These are phyloP conservation scores for Saimiri boliviensis DNA, from an alignment of 2,113 vertebrate genomes.

Conservation along the genomic window DNA sequence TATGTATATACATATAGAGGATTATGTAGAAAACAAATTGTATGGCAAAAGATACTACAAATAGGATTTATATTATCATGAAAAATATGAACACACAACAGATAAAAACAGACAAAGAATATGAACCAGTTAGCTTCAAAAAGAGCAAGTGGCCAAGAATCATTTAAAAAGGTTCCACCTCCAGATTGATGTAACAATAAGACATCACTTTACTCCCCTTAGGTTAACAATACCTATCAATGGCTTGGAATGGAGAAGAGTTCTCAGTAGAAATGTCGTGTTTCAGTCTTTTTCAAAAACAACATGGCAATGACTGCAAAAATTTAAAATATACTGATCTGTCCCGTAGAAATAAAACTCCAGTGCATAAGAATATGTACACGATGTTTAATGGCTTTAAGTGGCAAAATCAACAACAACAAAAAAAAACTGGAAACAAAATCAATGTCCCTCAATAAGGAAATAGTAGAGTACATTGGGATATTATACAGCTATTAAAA, in stretches of 20 bases:
- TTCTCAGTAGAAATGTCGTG: neutral
- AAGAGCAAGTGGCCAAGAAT: neutral
- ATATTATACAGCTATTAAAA: neutral
- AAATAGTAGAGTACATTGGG: neutral
- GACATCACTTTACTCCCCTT: neutral
- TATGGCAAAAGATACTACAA: constrained; percentile 6
- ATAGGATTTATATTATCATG: neutral
- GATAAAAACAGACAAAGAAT: constrained; percentile 14
- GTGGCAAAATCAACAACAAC: neutral
- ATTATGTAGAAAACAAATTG: neutral
- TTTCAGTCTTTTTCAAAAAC: constrained; percentile 1
- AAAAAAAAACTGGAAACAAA: neutral
- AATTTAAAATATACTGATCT: neutral
- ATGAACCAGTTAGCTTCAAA: neutral
- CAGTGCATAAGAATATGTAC: neutral
- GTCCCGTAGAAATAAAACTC: constrained; percentile 15
- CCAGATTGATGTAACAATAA: neutral
- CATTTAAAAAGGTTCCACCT: neutral
- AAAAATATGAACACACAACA: neutral
- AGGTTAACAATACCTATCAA: neutral
- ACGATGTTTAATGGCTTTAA: neutral
- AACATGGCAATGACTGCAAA: neutral
- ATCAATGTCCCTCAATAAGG: neutral
- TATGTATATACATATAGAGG: neutral
- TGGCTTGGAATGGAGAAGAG: neutral